phyloP scores from a whole-genome alignment of 2,797 vertebrate genomes.

The Dermochelys coriacea region DNA sequence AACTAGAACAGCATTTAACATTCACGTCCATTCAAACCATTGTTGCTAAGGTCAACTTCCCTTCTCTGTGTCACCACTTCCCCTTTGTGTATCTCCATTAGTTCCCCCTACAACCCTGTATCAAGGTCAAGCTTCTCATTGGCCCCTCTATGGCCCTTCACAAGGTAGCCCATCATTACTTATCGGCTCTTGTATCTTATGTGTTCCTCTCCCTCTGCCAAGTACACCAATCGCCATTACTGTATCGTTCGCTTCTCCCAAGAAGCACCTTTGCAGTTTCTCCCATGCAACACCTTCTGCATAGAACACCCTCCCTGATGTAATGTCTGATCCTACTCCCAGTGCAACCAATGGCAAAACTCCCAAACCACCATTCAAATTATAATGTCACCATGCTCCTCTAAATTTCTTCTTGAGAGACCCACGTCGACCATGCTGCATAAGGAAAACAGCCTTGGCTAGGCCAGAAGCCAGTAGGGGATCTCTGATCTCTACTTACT shows the following conservation, averaged over 20 bases:
- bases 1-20: slow-evolving; percentile 51
- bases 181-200: not conserved
- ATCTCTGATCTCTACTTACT: not conserved
- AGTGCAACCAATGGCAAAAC: not conserved
- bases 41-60: not conserved
- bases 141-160: not conserved
- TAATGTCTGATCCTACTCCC: not conserved
- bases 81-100: not conserved
- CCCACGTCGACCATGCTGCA: not conserved
- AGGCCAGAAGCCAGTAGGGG: not conserved
- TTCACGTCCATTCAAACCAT: not conserved
- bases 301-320: accelerated
- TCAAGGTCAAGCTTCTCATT: not conserved
- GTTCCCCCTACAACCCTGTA: not conserved
- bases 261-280: not conserved
- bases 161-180: not conserved
- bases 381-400: not conserved
- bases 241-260: not conserved
- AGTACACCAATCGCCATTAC: not conserved
- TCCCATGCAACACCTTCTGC: not conserved
- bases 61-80: not conserved
- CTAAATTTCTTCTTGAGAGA: not conserved
- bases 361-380: not conserved
- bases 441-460: not conserved
- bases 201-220: not conserved